Evolutionary conservation across 1,140 invertebrate genomes (phyloP), one percentile per base, ranked within the genome.

Genomic region (Atta colombica): DNA sequence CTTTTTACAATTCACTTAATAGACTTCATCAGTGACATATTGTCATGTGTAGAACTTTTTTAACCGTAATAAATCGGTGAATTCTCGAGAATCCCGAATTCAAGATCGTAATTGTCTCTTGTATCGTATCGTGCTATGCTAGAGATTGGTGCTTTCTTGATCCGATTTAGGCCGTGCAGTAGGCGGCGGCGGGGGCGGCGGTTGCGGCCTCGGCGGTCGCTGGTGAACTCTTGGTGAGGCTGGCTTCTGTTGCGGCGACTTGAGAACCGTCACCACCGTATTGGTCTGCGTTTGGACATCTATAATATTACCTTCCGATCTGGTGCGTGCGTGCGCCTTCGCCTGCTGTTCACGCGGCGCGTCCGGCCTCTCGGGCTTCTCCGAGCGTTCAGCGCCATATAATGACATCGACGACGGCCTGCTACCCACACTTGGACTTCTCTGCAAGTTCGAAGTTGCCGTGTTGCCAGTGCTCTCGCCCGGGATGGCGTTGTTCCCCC

Each of bases 271-370:
- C 63, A 93, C 88, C 18, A 93, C 88, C n/a, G 93, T 93, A 68
- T 93, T 89, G 49, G 93, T 93, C 61, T 94, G 94, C 1, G 92
- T 93, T 81, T 95, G 94, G 60, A 95, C 94, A 61, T 96, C 95
- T 66, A 96, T 95, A 65, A 96, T 96, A 80, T 95, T 95, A 5
- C 96, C 96, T 89, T 96, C 96, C 21, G 96, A 96, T 68, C 95
- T 93, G 7, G 96, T 96, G 28, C 96, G 93, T 5, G 93, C 84
- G 66, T 96, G 96, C 14, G 94, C 94, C 84, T 92, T 93, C 6
- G 91, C 89, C 74, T 92, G 92, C 14, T 92, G 92, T 14, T 95
- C 93, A 18, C 35, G 58, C 8, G 94, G 93, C 25, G 89, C 91
- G 2, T 95, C 95, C 31, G 95, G 95, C 87, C 94, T 95, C 81